These are phyloP conservation scores for Malacoraja senta DNA, from an alignment of 2,797 vertebrate genomes.

Conservation along the genomic window DNA sequence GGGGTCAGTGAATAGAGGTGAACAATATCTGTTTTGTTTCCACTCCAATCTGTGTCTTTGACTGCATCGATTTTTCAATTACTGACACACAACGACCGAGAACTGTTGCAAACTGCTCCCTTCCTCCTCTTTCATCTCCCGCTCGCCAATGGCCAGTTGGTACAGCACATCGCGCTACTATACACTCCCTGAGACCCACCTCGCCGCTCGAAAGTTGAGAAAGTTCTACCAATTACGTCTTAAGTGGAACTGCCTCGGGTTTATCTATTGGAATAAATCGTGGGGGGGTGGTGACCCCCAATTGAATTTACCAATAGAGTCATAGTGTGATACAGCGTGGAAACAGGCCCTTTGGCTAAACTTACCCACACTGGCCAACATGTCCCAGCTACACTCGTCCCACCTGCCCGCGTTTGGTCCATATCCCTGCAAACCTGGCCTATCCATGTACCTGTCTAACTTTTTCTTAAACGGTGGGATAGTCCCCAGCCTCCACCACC, in stretches of 20 bases:
- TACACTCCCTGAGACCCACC: neutral
- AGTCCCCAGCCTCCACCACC: too few relatives aligned
- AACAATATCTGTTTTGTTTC: too few relatives aligned
- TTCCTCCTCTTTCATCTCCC: neutral
- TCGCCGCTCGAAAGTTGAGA: neutral
- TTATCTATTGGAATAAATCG: neutral
- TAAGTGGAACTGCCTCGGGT: neutral
- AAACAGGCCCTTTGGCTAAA: too few relatives aligned
- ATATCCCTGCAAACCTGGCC: too few relatives aligned
- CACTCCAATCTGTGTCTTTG: neutral
- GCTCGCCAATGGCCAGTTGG: neutral
- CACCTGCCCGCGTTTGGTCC: too few relatives aligned
- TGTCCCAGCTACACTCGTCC: too few relatives aligned
- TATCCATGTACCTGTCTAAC: too few relatives aligned
- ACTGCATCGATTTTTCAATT: constrained; percentile 27
- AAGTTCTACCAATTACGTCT: neutral
- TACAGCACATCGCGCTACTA: neutral
- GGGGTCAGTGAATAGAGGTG: neutral
- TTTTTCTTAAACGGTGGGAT: too few relatives aligned
- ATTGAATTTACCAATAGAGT: neutral
- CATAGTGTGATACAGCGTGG: too few relatives aligned
- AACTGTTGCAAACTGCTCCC: neutral
- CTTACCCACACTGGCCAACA: too few relatives aligned
- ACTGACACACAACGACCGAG: neutral
- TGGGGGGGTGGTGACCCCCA: neutral